Percentiles rank a stretch among this genome's conserved stretches.
Conservation (phyloP, 2,888 invertebrate genomes). For the Pecten maximus region DNA sequence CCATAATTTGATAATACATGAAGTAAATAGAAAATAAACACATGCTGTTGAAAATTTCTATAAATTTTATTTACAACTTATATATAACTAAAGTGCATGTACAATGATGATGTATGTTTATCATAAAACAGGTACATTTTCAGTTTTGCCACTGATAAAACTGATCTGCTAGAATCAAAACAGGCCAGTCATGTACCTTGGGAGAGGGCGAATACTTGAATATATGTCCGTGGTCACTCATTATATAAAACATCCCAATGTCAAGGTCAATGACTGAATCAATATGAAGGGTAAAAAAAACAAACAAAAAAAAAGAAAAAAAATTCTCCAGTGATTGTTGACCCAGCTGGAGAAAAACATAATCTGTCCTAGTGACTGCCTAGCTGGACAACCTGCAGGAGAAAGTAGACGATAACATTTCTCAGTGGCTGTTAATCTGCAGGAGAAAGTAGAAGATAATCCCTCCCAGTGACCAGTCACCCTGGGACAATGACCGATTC, state of each 20-base stretch:
- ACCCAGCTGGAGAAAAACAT: too few relatives aligned
- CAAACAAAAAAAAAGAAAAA: too few relatives aligned
- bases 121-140: background rate
- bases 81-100: background rate
- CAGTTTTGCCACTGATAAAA: background rate
- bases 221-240: background rate
- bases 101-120: background rate
- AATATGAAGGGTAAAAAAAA: background rate
- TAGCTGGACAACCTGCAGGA: too few relatives aligned
- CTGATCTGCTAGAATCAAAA: background rate
- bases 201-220: background rate
- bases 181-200: background rate
- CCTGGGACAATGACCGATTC: too few relatives aligned
- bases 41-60: background rate
- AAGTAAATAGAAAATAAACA: background rate
- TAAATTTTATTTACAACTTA: constrained; percentile 11
- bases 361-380: too few relatives aligned
- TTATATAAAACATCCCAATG: background rate
- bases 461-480: background rate
- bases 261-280: background rate
- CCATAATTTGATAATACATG: too few relatives aligned
- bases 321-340: too few relatives aligned
- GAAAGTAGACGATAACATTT: too few relatives aligned
- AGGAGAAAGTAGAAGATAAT: too few relatives aligned
- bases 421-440: too few relatives aligned